These are phyloP conservation scores for Heliothis subflexa DNA, from an alignment of 1,140 invertebrate genomes.

Conservation along the genomic window DNA sequence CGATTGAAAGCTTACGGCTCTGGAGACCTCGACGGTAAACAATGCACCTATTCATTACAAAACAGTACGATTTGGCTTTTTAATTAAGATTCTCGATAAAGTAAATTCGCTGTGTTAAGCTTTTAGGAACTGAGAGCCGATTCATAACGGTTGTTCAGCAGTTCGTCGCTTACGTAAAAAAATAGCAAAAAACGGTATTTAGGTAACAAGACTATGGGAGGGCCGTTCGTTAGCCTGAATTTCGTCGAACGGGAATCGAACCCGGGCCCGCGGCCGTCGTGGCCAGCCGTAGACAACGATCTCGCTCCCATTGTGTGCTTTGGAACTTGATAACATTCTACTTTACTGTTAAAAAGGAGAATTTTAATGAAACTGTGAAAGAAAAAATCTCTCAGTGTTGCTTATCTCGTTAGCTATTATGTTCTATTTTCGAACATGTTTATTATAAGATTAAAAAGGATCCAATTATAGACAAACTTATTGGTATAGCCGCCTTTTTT, in stretches of 20 bases:
- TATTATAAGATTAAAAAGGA: constrained; percentile 11
- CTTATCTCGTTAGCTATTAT: constrained; percentile 36
- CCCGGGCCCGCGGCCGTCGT: constrained; percentile 61
- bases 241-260: constrained; percentile 73
- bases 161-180: constrained; percentile 38
- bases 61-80: not conserved
- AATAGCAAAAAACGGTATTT: constrained; percentile 62
- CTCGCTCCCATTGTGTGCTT: constrained; percentile 75
- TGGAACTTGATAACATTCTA: constrained; percentile 68
- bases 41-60: constrained; percentile 14
- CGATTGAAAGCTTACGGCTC: constrained; percentile 17
- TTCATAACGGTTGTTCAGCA: constrained; percentile 24
- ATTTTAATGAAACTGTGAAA: constrained; percentile 68
- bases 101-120: not conserved
- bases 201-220: constrained; percentile 61
- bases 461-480: constrained; percentile 5
- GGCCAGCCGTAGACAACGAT: constrained; percentile 71
- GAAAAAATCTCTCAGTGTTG: constrained; percentile 26
- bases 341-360: constrained; percentile 63
- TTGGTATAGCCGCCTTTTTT: not conserved
- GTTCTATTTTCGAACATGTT: constrained; percentile 28
- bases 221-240: constrained; percentile 69
- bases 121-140: constrained; percentile 2
- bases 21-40: not conserved
- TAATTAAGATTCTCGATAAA: not conserved